These are phyloP conservation scores for Bufo bufo DNA, from an alignment of 2,113 vertebrate species.

Conservation along the genomic window DNA sequence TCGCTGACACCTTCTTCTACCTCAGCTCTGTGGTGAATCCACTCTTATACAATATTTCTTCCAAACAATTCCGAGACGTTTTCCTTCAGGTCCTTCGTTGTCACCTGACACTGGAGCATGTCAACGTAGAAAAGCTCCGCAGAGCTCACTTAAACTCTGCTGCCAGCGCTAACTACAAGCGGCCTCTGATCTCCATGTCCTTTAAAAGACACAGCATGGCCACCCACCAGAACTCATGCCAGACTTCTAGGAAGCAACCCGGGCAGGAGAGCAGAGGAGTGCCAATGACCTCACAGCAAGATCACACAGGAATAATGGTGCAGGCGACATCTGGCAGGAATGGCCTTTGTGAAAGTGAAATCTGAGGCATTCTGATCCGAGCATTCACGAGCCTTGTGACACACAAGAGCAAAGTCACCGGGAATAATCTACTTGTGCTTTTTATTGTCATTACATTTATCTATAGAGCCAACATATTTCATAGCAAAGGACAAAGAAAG, in stretches of 20 bases:
- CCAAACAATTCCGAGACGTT: conserved; percentile 85
- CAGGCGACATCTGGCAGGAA: conserved; percentile 32
- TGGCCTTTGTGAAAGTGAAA: conserved; percentile 66
- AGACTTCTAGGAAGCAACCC: conserved; percentile 67
- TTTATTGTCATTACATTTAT: conserved; percentile 18
- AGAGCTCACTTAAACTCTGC: conserved; percentile 33
- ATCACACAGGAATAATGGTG: background rate
- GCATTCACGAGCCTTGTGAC: background rate
- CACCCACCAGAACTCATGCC: conserved; percentile 62
- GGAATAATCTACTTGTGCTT: conserved; percentile 18
- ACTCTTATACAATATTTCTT: conserved; percentile 92
- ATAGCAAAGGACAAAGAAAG: background rate
- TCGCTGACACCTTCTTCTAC: conserved; percentile 91
- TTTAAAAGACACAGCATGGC: conserved; percentile 59
- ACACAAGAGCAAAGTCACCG: background rate
- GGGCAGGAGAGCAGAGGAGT: background rate
- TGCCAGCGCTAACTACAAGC: conserved; percentile 49
- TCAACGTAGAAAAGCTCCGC: conserved; percentile 75
- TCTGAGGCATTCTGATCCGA: conserved; percentile 63
- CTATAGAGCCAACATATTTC: background rate
- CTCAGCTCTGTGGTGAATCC: conserved; percentile 94
- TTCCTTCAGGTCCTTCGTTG: conserved; percentile 87
- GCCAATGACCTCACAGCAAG: background rate
- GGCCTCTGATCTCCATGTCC: conserved; percentile 67
- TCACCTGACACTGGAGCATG: conserved; percentile 77